Percentiles rank a stretch among this genome's conserved stretches.
These are phyloP conservation scores for Corticium candelabrum DNA, from an alignment of 37 sponge, comb jelly and placozoan genomes.

Conservation along the genomic window DNA sequence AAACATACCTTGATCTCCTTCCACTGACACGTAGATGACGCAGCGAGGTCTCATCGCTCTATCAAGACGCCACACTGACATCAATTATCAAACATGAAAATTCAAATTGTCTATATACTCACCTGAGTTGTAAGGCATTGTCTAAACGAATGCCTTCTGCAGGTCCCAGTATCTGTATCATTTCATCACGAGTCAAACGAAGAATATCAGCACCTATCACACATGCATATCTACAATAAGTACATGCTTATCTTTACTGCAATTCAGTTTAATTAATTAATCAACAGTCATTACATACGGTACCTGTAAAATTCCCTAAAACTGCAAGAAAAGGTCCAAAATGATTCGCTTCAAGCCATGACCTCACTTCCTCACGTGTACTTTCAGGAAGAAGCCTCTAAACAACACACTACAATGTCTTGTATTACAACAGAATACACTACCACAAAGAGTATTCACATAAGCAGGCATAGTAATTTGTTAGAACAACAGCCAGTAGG, in stretches of 20 bases:
- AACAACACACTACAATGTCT: background rate
- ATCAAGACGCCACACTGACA: no score
- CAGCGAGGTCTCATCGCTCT: background rate
- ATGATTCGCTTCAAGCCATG: conserved; percentile 36
- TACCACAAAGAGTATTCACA: no score
- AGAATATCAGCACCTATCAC: conserved; percentile 32
- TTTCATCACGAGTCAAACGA: conserved; percentile 37
- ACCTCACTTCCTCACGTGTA: conserved; percentile 14
- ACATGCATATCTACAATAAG: background rate
- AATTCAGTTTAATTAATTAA: no score
- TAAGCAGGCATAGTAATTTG: no score
- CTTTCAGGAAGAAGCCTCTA: background rate
- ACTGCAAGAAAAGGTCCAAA: conserved; percentile 28
- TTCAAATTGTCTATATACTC: no score
- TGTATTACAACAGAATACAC: no score
- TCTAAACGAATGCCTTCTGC: conserved; percentile 59
- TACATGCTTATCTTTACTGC: background rate
- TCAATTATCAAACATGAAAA: no score
- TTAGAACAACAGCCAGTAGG: no score
- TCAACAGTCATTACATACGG: no score
- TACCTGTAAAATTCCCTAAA: conserved; percentile 45
- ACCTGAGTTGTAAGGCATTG: conserved; percentile 26
- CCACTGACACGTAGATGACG: background rate
- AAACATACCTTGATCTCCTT: background rate
- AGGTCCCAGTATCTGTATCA: conserved; percentile 45